A percentile compares a stretch with the other conserved stretches of the same genome.
phyloP scores from a whole-genome alignment of 2,113 vertebrate species.

The Hydrochoerus hydrochaeris region DNA sequence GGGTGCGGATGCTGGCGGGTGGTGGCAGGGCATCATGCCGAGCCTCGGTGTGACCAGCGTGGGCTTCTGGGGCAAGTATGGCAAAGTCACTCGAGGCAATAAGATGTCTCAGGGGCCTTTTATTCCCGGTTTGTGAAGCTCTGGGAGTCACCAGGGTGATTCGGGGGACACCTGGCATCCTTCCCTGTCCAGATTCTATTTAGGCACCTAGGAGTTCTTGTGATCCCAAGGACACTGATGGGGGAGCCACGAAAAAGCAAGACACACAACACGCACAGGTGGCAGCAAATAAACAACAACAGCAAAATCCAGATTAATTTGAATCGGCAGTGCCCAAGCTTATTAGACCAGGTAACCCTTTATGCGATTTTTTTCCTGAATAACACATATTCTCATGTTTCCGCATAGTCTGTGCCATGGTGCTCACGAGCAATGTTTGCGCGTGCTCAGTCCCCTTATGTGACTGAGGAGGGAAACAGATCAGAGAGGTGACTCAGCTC shows the following conservation, averaged over 20 bases:
- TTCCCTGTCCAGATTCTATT: neutral
- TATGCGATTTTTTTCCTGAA: neutral
- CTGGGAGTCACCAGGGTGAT: neutral
- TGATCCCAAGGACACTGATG: neutral
- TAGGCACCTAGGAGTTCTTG: neutral
- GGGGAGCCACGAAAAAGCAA: neutral
- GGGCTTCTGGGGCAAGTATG: neutral
- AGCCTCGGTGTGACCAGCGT: neutral
- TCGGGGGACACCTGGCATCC: neutral
- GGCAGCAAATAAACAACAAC: neutral
- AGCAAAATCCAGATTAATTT: neutral
- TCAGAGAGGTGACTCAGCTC: constrained; percentile 40
- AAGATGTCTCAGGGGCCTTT: neutral
- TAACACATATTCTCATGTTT: constrained; percentile 29
- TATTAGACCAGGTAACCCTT: neutral
- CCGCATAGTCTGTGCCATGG: neutral
- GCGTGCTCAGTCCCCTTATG: neutral
- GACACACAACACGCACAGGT: accelerated
- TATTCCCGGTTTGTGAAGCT: neutral
- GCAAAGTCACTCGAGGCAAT: neutral
- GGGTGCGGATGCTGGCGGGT: neutral
- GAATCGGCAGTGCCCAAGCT: neutral
- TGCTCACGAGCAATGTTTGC: neutral
- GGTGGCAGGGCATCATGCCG: accelerated
- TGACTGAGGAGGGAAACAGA: constrained; percentile 21